These are phyloP conservation scores for Scaptomyza polygonia DNA, from an alignment of 2,888 invertebrate genomes.

Conservation along the genomic window DNA sequence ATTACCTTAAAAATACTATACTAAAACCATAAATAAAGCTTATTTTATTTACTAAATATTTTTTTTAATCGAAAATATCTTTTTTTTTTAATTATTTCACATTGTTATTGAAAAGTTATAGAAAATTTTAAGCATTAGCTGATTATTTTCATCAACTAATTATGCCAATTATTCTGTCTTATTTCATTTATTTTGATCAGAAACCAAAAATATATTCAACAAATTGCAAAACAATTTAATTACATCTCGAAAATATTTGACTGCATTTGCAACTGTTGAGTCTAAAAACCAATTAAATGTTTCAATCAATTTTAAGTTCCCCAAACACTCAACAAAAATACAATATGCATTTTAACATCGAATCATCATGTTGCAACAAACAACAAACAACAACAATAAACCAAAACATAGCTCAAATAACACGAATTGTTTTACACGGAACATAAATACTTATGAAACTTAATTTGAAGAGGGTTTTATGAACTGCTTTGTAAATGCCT, in stretches of 20 bases:
- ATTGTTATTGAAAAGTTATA: too few species aligned
- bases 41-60: too few species aligned
- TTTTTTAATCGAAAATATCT: too few species aligned
- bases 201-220: too few species aligned
- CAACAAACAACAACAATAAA: background rate
- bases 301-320: background rate
- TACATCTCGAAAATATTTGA: background rate
- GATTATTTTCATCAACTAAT: too few species aligned
- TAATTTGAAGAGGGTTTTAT: constrained; percentile 17
- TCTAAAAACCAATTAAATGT: background rate
- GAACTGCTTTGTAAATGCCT: constrained; percentile 35
- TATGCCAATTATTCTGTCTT: too few species aligned
- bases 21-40: too few species aligned
- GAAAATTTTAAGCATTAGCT: too few species aligned
- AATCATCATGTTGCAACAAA: constrained; percentile 16
- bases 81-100: too few species aligned
- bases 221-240: background rate
- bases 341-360: constrained; percentile 19
- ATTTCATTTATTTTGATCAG: too few species aligned
- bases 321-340: background rate
- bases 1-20: too few species aligned
- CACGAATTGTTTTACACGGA: constrained; percentile 35
- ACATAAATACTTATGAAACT: too few species aligned
- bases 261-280: background rate
- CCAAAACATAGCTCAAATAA: constrained; percentile 20